Percentiles rank a stretch among this genome's conserved stretches.
Evolutionary conservation across 2,888 invertebrate species (phyloP).

Genomic region (Tupiocoris notatus): DNA sequence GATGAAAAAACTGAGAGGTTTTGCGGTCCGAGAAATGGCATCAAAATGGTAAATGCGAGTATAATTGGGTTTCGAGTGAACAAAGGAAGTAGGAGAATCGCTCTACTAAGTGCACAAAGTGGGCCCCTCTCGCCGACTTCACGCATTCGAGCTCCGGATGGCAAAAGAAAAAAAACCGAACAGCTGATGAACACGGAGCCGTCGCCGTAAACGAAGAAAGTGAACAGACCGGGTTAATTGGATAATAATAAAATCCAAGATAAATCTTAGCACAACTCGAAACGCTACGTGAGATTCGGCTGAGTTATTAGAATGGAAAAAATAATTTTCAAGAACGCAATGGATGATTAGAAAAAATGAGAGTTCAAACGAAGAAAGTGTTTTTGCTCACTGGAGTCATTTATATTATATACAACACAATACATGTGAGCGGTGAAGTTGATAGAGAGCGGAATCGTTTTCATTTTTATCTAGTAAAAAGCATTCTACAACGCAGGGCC

Average conservation of each 20-base stretch:
- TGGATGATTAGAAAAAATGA: too few relatives aligned
- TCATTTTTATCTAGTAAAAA: too few relatives aligned
- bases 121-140: neutral
- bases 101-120: neutral
- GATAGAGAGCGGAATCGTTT: too few relatives aligned
- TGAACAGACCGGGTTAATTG: neutral
- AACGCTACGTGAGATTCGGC: too few relatives aligned
- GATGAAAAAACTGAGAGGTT: neutral
- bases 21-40: neutral
- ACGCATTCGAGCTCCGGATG: neutral
- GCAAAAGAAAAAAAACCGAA: neutral
- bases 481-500: too few relatives aligned
- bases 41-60: neutral
- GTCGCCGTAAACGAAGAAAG: neutral
- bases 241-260: neutral
- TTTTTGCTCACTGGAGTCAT: too few relatives aligned
- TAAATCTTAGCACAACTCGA: too few relatives aligned
- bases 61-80: neutral
- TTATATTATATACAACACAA: too few relatives aligned
- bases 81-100: neutral
- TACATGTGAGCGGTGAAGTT: too few relatives aligned
- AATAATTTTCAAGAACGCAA: too few relatives aligned
- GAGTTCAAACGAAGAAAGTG: too few relatives aligned
- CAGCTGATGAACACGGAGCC: neutral
- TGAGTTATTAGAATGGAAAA: too few relatives aligned